Evolutionary conservation across 2,797 vertebrate species (phyloP), one percentile per base, ranked within the genome.

Genomic region (Sarcophilus harrisii): DNA sequence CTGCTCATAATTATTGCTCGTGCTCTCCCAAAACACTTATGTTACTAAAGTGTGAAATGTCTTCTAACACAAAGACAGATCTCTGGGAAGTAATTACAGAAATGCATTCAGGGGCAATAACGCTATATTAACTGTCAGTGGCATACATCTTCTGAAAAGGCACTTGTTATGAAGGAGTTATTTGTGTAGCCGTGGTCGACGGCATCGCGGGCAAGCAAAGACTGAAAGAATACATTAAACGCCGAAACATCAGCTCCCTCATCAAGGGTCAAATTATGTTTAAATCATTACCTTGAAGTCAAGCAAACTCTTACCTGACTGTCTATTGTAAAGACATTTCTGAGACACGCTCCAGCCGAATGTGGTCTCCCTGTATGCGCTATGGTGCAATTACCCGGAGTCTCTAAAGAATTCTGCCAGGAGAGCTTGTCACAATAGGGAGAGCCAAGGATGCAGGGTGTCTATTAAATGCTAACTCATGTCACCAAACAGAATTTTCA

Each of bases 31-130:
- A 98, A 99, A 99, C 99, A 98, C 98, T 98, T 98, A 98, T 96
- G 98, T 98, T 98, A 98, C 98, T 98, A 98, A 98, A 98, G 98
- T 99, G 99, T 98, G 98, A 99, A 99, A 98, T 98, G 98, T 98
- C 98, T 99, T 99, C 98, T 98, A 98, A 98, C 98, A 98, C 98
- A 99, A 98, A 99, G 98, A 99, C 98, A 98, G 98, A 98, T 99
- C 98, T 99, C 98, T 98, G 98, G 99, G 98, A 99, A 99, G 98
- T 99, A 99, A 99, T 99, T 99, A 99, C 98, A 97, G 98, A 98
- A 99, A 98, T 98, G 98, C 98, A 98, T 98, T 99, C 98, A 98
- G 98, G 98, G 98, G 99, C 99, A 98, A 98, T 99, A 98, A 99
- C 98, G 98, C 98, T 98, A 98, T 98, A 98, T 98, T 99, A 99